phyloP scores from a whole-genome alignment of 2,888 invertebrate genomes.

The Empis stercorea region DNA sequence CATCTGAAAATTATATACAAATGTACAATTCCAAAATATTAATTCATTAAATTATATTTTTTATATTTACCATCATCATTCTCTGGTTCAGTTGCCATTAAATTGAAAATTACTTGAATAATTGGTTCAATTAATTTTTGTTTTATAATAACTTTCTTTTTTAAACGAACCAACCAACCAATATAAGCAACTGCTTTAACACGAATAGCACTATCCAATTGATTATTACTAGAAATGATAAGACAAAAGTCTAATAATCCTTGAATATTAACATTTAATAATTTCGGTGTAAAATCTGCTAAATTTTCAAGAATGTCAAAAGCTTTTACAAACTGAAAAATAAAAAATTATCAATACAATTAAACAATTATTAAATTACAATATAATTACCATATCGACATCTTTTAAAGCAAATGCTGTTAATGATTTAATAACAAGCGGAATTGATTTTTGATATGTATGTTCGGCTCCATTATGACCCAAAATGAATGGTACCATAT shows the following conservation, averaged over 20 bases:
- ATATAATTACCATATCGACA: slow-evolving; percentile 36
- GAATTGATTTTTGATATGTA: slow-evolving; percentile 47
- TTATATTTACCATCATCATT: slow-evolving; percentile 46
- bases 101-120: slow-evolving; percentile 48
- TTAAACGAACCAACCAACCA: slow-evolving; percentile 50
- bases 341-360: neutral
- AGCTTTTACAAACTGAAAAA: slow-evolving; percentile 23
- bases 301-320: slow-evolving; percentile 34
- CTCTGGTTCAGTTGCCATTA: slow-evolving; percentile 51
- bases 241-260: slow-evolving; percentile 52
- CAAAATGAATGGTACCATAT: slow-evolving; percentile 49
- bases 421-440: slow-evolving; percentile 48
- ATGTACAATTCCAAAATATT: no score
- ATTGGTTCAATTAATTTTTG: slow-evolving; percentile 58
- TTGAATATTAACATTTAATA: slow-evolving; percentile 45
- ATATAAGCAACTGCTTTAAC: slow-evolving; percentile 55
- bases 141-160: slow-evolving; percentile 58
- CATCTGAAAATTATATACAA: no score
- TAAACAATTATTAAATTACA: neutral
- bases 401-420: slow-evolving; percentile 42
- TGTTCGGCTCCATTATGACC: slow-evolving; percentile 42
- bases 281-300: slow-evolving; percentile 29
- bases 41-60: no score
- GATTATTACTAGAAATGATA: slow-evolving; percentile 43
- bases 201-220: slow-evolving; percentile 46